Percentiles rank a stretch among this genome's conserved stretches.
Evolutionary conservation across 2,888 invertebrate genomes (phyloP).

Genomic region (Podotricha telesiphe): DNA sequence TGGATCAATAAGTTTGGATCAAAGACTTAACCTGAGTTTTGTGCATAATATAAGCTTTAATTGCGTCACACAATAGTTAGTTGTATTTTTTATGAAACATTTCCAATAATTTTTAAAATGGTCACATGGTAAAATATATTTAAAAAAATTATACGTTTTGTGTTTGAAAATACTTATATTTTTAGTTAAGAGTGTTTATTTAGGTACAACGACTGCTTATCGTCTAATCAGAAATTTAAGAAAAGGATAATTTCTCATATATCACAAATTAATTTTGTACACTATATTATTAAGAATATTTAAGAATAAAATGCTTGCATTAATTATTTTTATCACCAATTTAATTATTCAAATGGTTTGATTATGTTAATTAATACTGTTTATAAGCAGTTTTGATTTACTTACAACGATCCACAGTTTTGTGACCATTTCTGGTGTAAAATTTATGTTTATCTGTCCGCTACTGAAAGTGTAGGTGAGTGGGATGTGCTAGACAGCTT

Average conservation of each 20-base stretch:
- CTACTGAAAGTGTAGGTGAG: slow-evolving; percentile 78
- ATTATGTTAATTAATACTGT: slow-evolving; percentile 78
- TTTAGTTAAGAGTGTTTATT: too few species aligned
- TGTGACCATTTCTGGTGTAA: slow-evolving; percentile 70
- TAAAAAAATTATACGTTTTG: too few species aligned
- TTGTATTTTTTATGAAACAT: too few species aligned
- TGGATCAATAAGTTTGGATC: too few species aligned
- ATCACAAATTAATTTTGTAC: slow-evolving; percentile 4
- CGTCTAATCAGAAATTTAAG: neutral
- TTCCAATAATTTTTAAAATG: too few species aligned
- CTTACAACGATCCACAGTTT: slow-evolving; percentile 64
- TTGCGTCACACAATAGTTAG: too few species aligned
- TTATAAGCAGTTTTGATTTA: slow-evolving; percentile 79
- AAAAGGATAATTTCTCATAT: slow-evolving; percentile 8
- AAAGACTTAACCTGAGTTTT: too few species aligned
- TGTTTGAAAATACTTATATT: too few species aligned
- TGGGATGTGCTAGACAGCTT: slow-evolving; percentile 37
- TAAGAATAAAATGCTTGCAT: slow-evolving; percentile 1
- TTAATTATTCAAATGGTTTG: slow-evolving; percentile 78
- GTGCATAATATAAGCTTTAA: too few species aligned
- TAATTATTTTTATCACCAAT: slow-evolving; percentile 53
- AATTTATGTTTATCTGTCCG: slow-evolving; percentile 73
- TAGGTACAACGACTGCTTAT: neutral
- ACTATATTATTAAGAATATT: neutral
- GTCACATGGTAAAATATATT: too few species aligned